Evolutionary conservation across 2,113 vertebrate genomes (phyloP).

Genomic region (Elachura formosa): DNA sequence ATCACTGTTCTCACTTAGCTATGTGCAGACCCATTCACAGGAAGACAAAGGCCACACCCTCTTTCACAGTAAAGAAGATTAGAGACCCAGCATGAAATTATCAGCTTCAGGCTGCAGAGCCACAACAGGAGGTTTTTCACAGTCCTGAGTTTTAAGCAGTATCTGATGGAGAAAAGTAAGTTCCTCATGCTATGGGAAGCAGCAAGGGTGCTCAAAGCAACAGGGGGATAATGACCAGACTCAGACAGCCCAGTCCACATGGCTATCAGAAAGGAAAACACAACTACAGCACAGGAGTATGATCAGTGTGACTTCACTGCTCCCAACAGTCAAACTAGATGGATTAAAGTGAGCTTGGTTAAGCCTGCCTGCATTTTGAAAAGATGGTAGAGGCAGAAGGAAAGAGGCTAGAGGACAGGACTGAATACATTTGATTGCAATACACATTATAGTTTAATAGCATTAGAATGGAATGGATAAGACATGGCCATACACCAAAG

Average conservation of each 20-base stretch:
- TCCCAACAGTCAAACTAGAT: not conserved
- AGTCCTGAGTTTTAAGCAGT: not conserved
- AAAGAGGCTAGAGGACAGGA: not conserved
- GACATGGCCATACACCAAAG: not conserved
- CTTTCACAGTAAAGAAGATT: not conserved
- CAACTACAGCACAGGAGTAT: not conserved
- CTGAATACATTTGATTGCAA: not conserved
- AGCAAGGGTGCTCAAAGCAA: not conserved
- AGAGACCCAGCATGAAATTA: not conserved
- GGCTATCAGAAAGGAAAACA: not conserved
- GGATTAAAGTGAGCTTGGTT: not conserved
- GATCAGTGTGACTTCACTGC: not conserved
- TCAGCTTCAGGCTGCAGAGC: not conserved
- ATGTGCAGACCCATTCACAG: not conserved
- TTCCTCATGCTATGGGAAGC: not conserved
- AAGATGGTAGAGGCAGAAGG: not conserved
- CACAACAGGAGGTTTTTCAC: not conserved
- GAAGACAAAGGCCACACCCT: not conserved
- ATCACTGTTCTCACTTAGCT: not conserved
- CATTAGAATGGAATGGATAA: not conserved
- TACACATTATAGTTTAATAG: not conserved
- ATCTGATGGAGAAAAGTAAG: not conserved
- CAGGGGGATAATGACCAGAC: not conserved
- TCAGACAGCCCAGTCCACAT: not conserved
- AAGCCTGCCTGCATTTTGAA: not conserved